phyloP scores from a whole-genome alignment of 2,797 vertebrate genomes.

The Gymnoscopelus braueri region DNA sequence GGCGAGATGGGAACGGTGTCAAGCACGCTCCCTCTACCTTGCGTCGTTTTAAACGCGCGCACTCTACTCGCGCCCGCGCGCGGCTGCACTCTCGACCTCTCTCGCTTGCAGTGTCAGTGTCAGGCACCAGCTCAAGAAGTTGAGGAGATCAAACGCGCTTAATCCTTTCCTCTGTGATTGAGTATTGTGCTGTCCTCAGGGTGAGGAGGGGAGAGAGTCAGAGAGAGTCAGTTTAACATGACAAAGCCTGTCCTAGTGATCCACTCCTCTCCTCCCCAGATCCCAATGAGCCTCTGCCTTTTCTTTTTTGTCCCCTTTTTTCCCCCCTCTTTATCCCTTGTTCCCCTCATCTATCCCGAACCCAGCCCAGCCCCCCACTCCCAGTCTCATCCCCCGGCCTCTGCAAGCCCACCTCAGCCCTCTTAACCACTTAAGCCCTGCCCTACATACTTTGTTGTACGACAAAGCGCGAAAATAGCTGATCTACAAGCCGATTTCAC shows the following conservation, averaged over 20 bases:
- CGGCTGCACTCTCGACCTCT: constrained; percentile 45
- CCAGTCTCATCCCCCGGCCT: constrained; percentile 39
- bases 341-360: constrained; percentile 7
- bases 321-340: constrained; percentile 47
- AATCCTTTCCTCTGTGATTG: constrained; percentile 70
- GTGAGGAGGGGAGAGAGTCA: constrained; percentile 37
- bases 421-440: constrained; percentile 17
- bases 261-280: constrained; percentile 62
- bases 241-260: constrained; percentile 76
- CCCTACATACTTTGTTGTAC: too few relatives aligned
- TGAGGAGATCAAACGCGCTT: constrained; percentile 73
- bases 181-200: constrained; percentile 66
- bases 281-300: constrained; percentile 52
- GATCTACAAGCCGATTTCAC: too few relatives aligned
- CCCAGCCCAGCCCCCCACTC: constrained; percentile 27
- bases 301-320: not conserved
- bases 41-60: not conserved
- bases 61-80: constrained; percentile 42
- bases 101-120: constrained; percentile 51
- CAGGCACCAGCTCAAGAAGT: constrained; percentile 59
- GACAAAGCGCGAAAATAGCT: too few relatives aligned
- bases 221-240: constrained; percentile 72
- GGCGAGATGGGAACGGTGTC: constrained; percentile 38
- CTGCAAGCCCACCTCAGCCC: constrained; percentile 65
- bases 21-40: constrained; percentile 9